Evolutionary conservation across 2,888 invertebrate genomes (phyloP), one percentile per base, ranked within the genome.

Genomic region (Caradrina kadenii): DNA sequence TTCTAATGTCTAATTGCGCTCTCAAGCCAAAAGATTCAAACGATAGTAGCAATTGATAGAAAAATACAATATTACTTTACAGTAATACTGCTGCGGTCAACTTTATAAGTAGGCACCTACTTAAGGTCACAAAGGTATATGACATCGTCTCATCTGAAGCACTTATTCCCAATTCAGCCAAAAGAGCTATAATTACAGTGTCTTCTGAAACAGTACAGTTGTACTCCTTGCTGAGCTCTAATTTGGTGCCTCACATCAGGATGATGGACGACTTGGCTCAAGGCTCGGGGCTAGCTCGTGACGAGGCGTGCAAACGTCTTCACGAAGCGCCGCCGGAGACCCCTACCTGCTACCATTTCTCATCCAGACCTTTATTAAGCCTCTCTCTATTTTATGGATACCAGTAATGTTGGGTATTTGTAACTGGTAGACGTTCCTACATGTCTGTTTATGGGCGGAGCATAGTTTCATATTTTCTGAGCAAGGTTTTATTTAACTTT

Each of bases 241-340:
- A 68, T 69, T 73, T 73, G 67, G 76, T 61, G 26, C 26, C 62
- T 68, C 19, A 13, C 68, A 63, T 70, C 62, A 26, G 61, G 39
- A 55, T 69, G 79, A 76, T 71, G 67, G 53, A 79, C 53, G 74
- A 62, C 67, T 56, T 56, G 21, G 66, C 69, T 66, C 35, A 15
- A 15, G 66, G 82, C 76, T 63, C 35, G 69, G n/a, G 56, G 65
- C 64, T n/a, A 19, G 69, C 67, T 79, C 81, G 82, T 82, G 82
- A 82, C 81, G 69, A 77, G 69, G 70, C 73, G 77, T 72, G 61
- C 61, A 62, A 53, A 58, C 67, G 49, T 68, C 61, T 60, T 73
- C 81, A 82, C 80, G 83, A 82, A 74, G 48, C 66, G 78, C 83
- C 83, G 83, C 73, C 78, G 78, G 80, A 77, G 67, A 50, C 50